phyloP scores from a whole-genome alignment of 2,113 vertebrate species.

The Synchiropus splendidus region DNA sequence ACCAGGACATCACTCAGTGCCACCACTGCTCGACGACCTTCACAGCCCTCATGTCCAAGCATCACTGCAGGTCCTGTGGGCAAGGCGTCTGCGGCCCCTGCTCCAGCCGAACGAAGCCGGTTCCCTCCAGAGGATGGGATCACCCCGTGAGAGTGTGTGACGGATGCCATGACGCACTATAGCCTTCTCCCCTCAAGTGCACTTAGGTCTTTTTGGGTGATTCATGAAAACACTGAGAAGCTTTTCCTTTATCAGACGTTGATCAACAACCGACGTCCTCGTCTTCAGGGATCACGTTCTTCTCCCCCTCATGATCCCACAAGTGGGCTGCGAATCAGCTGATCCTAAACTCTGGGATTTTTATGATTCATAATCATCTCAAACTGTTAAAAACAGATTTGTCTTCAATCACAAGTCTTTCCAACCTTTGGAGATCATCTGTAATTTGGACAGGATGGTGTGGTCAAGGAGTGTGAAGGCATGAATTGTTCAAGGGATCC shows the following conservation, averaged over 20 bases:
- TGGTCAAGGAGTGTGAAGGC: no score
- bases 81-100: conserved; percentile 68
- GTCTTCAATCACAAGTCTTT: no score
- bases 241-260: no score
- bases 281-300: no score
- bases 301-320: no score
- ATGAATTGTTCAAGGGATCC: no score
- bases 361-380: no score
- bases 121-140: conserved; percentile 75
- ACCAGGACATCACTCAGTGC: conserved; percentile 69
- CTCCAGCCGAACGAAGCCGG: conserved; percentile 56
- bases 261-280: no score
- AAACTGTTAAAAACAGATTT: no score
- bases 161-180: conserved; percentile 35
- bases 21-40: conserved; percentile 64
- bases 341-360: no score
- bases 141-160: conserved; percentile 74
- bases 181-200: not conserved
- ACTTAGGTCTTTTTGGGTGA: conserved; percentile 13
- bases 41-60: conserved; percentile 63
- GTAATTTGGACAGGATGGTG: no score
- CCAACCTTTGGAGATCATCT: no score
- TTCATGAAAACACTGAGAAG: conserved; percentile 7
- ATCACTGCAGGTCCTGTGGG: conserved; percentile 74
- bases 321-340: conserved; percentile 18